phyloP scores from a whole-genome alignment of 2,797 vertebrate species.

The Pseudopleuronectes americanus region DNA sequence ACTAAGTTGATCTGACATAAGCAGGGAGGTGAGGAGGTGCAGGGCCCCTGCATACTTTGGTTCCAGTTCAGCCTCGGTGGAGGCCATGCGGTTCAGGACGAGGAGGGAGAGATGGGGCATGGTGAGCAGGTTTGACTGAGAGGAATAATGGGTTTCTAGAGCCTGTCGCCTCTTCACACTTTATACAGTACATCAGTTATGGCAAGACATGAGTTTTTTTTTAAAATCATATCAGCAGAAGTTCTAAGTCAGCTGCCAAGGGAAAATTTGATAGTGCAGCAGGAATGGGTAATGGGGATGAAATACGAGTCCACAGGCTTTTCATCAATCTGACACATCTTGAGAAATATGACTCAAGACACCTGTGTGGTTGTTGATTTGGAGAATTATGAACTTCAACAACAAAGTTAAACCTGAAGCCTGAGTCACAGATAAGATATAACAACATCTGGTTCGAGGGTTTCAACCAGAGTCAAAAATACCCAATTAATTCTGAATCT shows the following conservation, averaged over 20 bases:
- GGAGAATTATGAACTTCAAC: constrained; percentile 13
- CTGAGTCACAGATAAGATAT: neutral
- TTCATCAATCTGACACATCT: constrained; percentile 37
- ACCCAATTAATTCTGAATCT: neutral
- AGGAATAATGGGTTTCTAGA: constrained; percentile 65
- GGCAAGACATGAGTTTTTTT: constrained; percentile 38
- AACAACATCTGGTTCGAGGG: constrained; percentile 1
- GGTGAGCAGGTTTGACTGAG: constrained; percentile 46
- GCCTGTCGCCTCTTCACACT: constrained; percentile 25
- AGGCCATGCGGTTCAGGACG: constrained; percentile 39
- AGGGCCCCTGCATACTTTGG: constrained; percentile 25
- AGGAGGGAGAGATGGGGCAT: constrained; percentile 26
- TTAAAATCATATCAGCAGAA: constrained; percentile 40
- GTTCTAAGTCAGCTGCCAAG: constrained; percentile 50
- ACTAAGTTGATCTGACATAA: constrained; percentile 68
- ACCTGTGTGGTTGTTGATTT: constrained; percentile 10
- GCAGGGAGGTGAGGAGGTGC: constrained; percentile 56
- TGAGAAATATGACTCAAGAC: constrained; percentile 19
- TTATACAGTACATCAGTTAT: constrained; percentile 26
- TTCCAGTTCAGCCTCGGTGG: constrained; percentile 52
- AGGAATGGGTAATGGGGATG: constrained; percentile 34
- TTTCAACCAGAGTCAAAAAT: constrained; percentile 1
- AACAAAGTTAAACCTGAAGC: constrained; percentile 32
- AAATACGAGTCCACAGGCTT: constrained; percentile 36
- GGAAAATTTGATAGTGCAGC: constrained; percentile 26